Percentiles rank a stretch among this genome's conserved stretches.
Conservation (phyloP, 2,888 invertebrate species). For the Nomada goodeniana region DNA sequence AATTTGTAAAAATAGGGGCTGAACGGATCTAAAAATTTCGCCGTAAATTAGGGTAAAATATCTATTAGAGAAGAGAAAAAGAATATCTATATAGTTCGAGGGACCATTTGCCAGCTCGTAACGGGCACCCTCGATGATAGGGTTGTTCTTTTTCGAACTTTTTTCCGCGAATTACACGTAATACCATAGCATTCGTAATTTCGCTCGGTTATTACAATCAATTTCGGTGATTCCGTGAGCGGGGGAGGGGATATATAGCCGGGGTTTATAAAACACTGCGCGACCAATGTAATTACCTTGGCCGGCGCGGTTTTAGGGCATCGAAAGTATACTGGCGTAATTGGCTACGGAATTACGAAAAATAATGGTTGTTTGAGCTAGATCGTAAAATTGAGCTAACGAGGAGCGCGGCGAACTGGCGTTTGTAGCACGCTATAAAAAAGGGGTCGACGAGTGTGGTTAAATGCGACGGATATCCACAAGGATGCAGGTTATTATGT, state of each 20-base stretch:
- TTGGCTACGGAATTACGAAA: slow-evolving; percentile 70
- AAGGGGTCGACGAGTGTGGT: slow-evolving; percentile 66
- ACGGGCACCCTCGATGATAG: slow-evolving; percentile 7
- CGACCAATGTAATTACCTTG: slow-evolving; percentile 64
- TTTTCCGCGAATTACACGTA: slow-evolving; percentile 36
- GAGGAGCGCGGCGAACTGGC: slow-evolving; percentile 71
- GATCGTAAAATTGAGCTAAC: slow-evolving; percentile 82
- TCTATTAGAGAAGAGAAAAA: neutral
- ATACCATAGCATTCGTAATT: slow-evolving; percentile 49
- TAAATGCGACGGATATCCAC: slow-evolving; percentile 70
- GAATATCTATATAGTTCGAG: slow-evolving; percentile 13
- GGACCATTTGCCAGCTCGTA: slow-evolving; percentile 39
- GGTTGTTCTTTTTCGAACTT: slow-evolving; percentile 1
- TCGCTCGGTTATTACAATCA: slow-evolving; percentile 60
- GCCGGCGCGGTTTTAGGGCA: slow-evolving; percentile 53
- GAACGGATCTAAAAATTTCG: neutral
- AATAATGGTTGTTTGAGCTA: slow-evolving; percentile 67
- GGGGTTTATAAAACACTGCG: slow-evolving; percentile 57
- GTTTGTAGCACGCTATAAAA: slow-evolving; percentile 75
- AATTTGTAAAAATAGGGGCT: neutral
- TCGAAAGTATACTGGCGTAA: slow-evolving; percentile 53
- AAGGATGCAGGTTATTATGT: slow-evolving; percentile 74
- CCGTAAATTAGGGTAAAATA: neutral
- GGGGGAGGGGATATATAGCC: slow-evolving; percentile 17
- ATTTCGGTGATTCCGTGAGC: slow-evolving; percentile 46